These are phyloP conservation scores for Rhea americana DNA, from an alignment of 2,113 vertebrate genomes.

Conservation along the genomic window DNA sequence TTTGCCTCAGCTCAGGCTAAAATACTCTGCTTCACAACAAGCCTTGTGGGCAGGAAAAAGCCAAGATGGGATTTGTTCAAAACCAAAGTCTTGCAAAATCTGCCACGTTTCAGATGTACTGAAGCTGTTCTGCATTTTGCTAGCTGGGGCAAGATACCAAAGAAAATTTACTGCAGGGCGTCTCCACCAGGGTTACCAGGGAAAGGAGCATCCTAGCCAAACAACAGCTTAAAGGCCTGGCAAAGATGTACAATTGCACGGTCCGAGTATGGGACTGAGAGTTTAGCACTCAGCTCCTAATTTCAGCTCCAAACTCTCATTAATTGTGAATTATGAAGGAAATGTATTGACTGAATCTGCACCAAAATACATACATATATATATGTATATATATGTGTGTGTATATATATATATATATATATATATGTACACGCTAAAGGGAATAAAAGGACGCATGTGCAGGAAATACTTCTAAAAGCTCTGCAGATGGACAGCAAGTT, in stretches of 20 bases:
- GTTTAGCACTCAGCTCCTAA: not conserved
- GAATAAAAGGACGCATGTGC: accelerated
- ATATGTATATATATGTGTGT: too few species aligned
- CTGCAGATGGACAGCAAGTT: not conserved
- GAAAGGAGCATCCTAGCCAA: not conserved
- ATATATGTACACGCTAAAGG: accelerated
- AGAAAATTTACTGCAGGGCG: not conserved
- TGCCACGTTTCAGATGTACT: not conserved
- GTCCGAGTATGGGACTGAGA: not conserved
- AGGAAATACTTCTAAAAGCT: not conserved
- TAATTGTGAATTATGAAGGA: not conserved
- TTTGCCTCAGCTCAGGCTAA: not conserved
- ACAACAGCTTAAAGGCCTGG: not conserved
- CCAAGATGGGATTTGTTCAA: not conserved
- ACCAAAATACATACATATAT: not conserved
- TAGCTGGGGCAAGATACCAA: not conserved
- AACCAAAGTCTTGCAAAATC: conserved; percentile 29
- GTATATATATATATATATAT: too few species aligned
- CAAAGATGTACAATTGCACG: accelerated
- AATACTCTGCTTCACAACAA: not conserved
- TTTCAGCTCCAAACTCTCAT: not conserved
- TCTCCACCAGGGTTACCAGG: not conserved
- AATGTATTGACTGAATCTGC: accelerated
- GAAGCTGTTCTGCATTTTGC: not conserved
- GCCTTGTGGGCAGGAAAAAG: conserved; percentile 37